A percentile compares a stretch with the other conserved stretches of the same genome.
Conservation (phyloP, 2,888 invertebrate species). For the Muscina levida region DNA sequence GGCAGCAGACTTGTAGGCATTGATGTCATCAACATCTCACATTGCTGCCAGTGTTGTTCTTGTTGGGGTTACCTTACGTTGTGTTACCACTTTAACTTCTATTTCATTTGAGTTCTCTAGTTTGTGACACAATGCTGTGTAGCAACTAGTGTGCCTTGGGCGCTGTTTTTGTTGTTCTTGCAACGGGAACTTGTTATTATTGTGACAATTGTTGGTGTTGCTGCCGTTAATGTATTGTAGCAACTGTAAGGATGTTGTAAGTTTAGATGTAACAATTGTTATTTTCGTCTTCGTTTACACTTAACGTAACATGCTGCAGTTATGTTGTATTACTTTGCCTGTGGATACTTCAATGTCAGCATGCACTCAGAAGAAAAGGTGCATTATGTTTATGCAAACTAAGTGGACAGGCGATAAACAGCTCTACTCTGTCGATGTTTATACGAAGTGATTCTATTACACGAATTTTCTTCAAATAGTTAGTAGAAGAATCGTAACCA, state of each 20-base stretch:
- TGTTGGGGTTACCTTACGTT: constrained; percentile 48
- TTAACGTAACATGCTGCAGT: constrained; percentile 21
- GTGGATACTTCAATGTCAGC: constrained; percentile 44
- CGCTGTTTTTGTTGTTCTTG: not conserved
- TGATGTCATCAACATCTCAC: constrained; percentile 57
- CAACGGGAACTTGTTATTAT: constrained; percentile 42
- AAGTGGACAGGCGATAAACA: no score
- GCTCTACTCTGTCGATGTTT: no score
- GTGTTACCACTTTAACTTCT: constrained; percentile 35
- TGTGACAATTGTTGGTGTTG: constrained; percentile 35
- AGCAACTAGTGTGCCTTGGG: not conserved
- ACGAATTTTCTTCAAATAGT: no score
- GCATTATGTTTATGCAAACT: not conserved
- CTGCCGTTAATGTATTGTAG: constrained; percentile 17
- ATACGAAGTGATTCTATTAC: no score
- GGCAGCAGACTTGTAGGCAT: constrained; percentile 42
- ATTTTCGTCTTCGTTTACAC: constrained; percentile 37
- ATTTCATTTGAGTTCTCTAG: not conserved
- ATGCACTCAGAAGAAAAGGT: not conserved
- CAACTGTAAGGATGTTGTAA: constrained; percentile 58
- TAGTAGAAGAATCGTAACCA: no score
- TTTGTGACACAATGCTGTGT: constrained; percentile 24
- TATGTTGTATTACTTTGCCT: constrained; percentile 25
- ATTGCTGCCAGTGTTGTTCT: not conserved
- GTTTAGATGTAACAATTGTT: constrained; percentile 49